phyloP scores from a whole-genome alignment of 2,797 vertebrate species.

The Galagoides demidoff region DNA sequence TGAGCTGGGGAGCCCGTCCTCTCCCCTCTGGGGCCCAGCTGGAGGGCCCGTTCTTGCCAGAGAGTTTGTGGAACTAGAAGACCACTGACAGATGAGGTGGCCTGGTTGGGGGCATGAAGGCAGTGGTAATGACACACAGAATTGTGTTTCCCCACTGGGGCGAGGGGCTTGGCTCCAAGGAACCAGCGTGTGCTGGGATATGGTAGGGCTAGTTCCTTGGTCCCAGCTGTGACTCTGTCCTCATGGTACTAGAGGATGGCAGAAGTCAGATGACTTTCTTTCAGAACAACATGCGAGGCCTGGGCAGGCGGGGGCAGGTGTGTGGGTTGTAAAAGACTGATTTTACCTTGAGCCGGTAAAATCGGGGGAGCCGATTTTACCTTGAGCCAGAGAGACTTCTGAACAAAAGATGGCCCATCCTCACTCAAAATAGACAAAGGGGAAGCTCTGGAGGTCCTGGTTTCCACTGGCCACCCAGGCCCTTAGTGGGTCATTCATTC shows the following conservation, averaged over 20 bases:
- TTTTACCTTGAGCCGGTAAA: no score
- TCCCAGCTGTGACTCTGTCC: neutral
- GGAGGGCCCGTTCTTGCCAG: neutral
- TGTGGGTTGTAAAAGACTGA: neutral
- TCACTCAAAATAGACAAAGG: neutral
- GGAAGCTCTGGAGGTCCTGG: neutral
- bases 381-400: neutral
- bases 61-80: neutral
- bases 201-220: neutral
- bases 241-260: neutral
- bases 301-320: neutral
- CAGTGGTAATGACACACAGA: neutral
- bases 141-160: neutral
- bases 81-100: neutral
- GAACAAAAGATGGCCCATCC: neutral
- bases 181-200: rapidly evolving
- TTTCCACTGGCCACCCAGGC: neutral
- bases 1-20: neutral
- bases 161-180: neutral
- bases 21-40: neutral
- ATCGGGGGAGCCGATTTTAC: neutral
- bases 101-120: neutral
- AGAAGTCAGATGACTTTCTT: neutral
- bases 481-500: neutral
- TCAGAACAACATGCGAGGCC: neutral